Evolutionary conservation across 2,113 vertebrate species (phyloP), one percentile per base, ranked within the genome.

Genomic region (Corydoras maculifer): DNA sequence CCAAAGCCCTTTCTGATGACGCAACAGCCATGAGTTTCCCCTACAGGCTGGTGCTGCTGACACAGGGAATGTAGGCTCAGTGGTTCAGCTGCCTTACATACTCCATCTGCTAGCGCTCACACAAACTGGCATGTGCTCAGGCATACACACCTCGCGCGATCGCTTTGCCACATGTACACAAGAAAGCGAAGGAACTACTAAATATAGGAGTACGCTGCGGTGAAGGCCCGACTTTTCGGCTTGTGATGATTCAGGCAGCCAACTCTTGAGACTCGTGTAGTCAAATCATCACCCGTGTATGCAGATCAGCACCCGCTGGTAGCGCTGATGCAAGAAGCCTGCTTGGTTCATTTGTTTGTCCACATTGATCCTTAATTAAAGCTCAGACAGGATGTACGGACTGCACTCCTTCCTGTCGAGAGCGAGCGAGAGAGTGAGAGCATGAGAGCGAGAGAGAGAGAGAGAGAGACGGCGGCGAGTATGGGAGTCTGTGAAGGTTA

Each of bases 351-450:
- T 75, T 68, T 68, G 80, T 76, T 77, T 81, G 69, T 84, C 83
- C 79, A 75, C 81, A 79, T 57, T 84, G 78, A 79, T 82, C 82
- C 80, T 83, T 83, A 86, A 84, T 84, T 85, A 82, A 84, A 86
- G 76, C 59, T 59, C 58, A 68, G 68, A 18, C 72, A 75, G 69
- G 73, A 72, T 65, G 77, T 78, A 68, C 60, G 55, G 61, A 75
- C 75, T 49, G 60, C 68, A 68, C 64, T 68, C 71, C 65, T 75
- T 78, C 69, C 77, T 78, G 77, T 65, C 50, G 69, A 55, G 59
- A 10, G 51, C 51, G 51, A 43, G 35, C 4, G 35, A 4, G 3
- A 12, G 65, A 68, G 62, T 53, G 71, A 57, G 58, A 60, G 18
- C 43, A 32, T 13, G 62, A 66, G 62, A 54, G 30, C 58, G 67